These are phyloP conservation scores for Pangasius djambal DNA, from an alignment of 2,797 vertebrate species.

Conservation along the genomic window DNA sequence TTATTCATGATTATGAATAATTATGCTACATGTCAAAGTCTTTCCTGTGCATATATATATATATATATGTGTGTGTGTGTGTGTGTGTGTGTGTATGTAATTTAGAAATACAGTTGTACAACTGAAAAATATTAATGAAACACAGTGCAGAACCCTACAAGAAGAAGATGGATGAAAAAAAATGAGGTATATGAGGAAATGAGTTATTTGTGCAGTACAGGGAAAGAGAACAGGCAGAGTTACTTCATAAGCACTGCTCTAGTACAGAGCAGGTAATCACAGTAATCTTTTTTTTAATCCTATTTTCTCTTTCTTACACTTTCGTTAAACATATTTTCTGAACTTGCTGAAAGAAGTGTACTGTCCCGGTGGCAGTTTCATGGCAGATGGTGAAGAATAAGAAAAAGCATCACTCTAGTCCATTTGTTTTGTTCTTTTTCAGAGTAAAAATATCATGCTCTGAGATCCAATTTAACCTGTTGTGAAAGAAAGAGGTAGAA, in stretches of 20 bases:
- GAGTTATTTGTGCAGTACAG: not conserved
- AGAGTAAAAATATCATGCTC: not conserved
- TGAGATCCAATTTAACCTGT: slow-evolving; percentile 25
- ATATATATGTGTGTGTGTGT: too few species aligned
- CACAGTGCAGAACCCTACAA: slow-evolving; percentile 40
- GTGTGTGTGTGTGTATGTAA: too few species aligned
- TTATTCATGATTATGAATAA: not conserved
- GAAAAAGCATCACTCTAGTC: not conserved
- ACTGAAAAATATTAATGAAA: slow-evolving; percentile 1
- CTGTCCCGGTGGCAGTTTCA: not conserved
- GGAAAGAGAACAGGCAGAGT: slow-evolving; percentile 19
- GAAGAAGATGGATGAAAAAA: not conserved
- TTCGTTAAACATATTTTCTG: slow-evolving; percentile 17
- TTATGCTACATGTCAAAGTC: not conserved
- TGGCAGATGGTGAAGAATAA: not conserved
- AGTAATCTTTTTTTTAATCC: not conserved
- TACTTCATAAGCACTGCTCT: slow-evolving; percentile 35
- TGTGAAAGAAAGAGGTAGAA: not conserved
- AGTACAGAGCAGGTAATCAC: slow-evolving; percentile 8
- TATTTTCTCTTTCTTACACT: not conserved
- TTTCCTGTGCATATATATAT: not conserved
- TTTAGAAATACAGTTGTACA: not conserved
- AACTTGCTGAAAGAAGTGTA: not conserved
- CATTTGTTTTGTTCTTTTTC: not conserved
- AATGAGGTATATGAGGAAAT: slow-evolving; percentile 42